phyloP scores from a whole-genome alignment of 1,140 invertebrate genomes.

The Sitophilus oryzae region DNA sequence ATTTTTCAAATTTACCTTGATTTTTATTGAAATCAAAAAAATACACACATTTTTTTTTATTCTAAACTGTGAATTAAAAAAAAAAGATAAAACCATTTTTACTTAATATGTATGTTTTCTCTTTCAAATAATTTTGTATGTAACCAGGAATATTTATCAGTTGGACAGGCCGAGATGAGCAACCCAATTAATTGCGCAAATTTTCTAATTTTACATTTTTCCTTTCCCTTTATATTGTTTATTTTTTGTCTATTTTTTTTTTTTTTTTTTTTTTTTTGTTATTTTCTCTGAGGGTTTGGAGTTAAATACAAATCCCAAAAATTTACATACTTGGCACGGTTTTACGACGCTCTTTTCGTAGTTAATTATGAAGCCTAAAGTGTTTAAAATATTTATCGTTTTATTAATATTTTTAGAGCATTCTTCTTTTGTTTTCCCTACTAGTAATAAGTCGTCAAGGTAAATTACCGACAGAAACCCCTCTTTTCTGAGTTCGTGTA shows the following conservation, averaged over 20 bases:
- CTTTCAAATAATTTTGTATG: constrained; percentile 28
- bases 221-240: background rate
- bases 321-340: constrained; percentile 9
- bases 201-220: constrained; percentile 7
- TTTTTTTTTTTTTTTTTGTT: constrained; percentile 9
- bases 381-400: constrained; percentile 7
- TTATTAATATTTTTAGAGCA: constrained; percentile 4
- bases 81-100: no score
- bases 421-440: constrained; percentile 10
- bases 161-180: constrained; percentile 19
- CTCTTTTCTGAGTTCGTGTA: constrained; percentile 2
- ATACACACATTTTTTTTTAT: no score
- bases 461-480: constrained; percentile 5
- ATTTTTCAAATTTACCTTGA: no score
- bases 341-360: constrained; percentile 11
- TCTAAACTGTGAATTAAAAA: no score
- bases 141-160: constrained; percentile 21
- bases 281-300: background rate
- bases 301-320: constrained; percentile 19
- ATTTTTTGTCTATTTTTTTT: background rate
- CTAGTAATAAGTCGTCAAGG: constrained; percentile 17
- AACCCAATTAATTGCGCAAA: constrained; percentile 21
- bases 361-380: constrained; percentile 18
- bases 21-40: no score
- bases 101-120: constrained; percentile 20